Base-by-base conservation (phyloP, 2,888 invertebrate species). In the Plebejus anna region DNA sequence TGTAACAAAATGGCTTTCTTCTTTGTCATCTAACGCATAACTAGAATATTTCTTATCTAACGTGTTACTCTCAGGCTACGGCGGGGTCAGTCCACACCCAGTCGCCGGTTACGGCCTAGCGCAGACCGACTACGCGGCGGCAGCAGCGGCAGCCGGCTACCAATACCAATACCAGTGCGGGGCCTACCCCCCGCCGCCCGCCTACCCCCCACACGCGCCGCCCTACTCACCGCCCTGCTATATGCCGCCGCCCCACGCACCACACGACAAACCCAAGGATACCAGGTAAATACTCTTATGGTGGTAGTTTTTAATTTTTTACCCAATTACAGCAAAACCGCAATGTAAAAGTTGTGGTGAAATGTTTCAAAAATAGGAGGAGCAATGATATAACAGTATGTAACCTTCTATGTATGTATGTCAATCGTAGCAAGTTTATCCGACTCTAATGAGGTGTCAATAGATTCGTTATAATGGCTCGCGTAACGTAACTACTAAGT, bases 231-330 rank as follows among this genome's bases (percentile, higher is more conserved):
- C 97, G 76, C 97, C 97, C 86, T 97, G 97, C 92, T 97, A 97
- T 85, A 97, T 98, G 97, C 97, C 97, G 78, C 97, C 97, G 78
- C 97, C 97, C 59, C 97, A 97, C 86, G 96, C 97, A 81, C 96
- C 96, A 78, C 97, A 96, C 89, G 96, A 97, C 93, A 97, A 96
- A 85, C 94, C 95, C 13, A 97, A 97, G 88, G 96, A 97, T 83
- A 95, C 95, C 90, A 95, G 96, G 96, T 97, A 91, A 95, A 89
- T 92, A 91, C 85, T 75, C 11, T 32, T 38, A 16, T 36, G 9
- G 5, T 75, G 22, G 6, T 57, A 5, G 16, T 16, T 9, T 47
- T 11, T 9, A 11, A 5, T 5, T 16, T 9, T 47, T 11, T 9
- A 11, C 9, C 47, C 47, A 2, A 47, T 11, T 9, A 47, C 11